Conservation (phyloP, 2,888 invertebrate species). For the Drosophila bunnanda region DNA sequence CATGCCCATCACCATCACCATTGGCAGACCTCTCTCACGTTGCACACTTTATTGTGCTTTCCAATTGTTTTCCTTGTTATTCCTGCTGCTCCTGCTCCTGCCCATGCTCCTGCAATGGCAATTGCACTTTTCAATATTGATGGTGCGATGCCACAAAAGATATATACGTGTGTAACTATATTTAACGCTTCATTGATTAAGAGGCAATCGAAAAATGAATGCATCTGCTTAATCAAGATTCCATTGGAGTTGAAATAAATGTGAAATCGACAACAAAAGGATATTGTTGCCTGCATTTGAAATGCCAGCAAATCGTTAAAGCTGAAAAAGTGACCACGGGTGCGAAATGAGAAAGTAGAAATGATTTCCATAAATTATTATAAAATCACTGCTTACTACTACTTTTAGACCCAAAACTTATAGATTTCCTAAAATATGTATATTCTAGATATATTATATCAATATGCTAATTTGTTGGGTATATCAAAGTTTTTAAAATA, state of each 20-base stretch:
- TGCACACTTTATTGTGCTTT: slow-evolving; percentile 39
- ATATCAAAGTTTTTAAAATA: too few species aligned
- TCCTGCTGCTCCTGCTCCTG: slow-evolving; percentile 5
- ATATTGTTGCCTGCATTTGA: slow-evolving; percentile 10
- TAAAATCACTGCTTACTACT: neutral
- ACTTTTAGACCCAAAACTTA: too few species aligned
- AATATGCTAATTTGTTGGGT: too few species aligned
- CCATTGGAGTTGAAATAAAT: slow-evolving; percentile 32
- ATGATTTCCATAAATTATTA: neutral
- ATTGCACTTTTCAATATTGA: slow-evolving; percentile 48
- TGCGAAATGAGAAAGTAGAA: neutral
- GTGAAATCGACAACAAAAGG: slow-evolving; percentile 22
- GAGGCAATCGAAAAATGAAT: slow-evolving; percentile 33
- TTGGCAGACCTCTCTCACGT: slow-evolving; percentile 31
- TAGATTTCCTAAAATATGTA: too few species aligned
- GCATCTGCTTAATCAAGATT: slow-evolving; percentile 50
- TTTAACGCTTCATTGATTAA: slow-evolving; percentile 58
- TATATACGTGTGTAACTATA: slow-evolving; percentile 32
- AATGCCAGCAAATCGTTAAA: neutral
- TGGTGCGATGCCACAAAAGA: slow-evolving; percentile 42
- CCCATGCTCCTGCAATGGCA: slow-evolving; percentile 22
- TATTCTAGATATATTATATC: too few species aligned
- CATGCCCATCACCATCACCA: slow-evolving; percentile 33
- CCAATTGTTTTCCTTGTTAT: slow-evolving; percentile 40
- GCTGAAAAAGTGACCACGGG: neutral